Conservation (phyloP, 1,140 invertebrate species). For the Atopsyche davidsoni region DNA sequence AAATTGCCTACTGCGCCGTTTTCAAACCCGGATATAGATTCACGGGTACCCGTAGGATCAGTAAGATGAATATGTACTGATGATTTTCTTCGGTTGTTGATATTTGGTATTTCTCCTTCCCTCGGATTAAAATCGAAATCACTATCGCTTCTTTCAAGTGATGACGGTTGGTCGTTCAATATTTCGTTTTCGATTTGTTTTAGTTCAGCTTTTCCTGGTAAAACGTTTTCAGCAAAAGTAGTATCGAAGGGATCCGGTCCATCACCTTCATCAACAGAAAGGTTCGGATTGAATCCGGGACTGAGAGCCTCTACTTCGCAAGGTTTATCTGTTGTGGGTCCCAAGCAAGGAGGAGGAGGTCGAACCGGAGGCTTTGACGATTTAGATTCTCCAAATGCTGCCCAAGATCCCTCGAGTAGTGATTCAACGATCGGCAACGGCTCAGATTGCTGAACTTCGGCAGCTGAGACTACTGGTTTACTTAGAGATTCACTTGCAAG, state of each 20-base stretch:
- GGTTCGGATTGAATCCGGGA: conserved; percentile 8
- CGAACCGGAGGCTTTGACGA: conserved; percentile 21
- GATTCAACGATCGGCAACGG: conserved; percentile 39
- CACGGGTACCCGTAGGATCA: conserved; percentile 46
- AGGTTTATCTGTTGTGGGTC: conserved; percentile 3
- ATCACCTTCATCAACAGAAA: conserved; percentile 12
- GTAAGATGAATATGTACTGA: conserved; percentile 54
- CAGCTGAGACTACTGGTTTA: conserved; percentile 48
- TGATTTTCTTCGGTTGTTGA: conserved; percentile 47
- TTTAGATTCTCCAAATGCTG: conserved; percentile 50
- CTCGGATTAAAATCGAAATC: conserved; percentile 64
- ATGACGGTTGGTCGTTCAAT: conserved; percentile 9
- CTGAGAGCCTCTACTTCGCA: background rate
- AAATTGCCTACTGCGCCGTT: conserved; percentile 36
- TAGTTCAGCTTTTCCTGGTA: conserved; percentile 59
- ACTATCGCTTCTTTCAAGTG: conserved; percentile 45
- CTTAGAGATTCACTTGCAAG: conserved; percentile 66
- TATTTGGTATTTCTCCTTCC: conserved; percentile 51
- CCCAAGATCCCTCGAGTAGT: conserved; percentile 53
- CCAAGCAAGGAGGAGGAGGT: conserved; percentile 20
- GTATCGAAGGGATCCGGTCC: conserved; percentile 77
- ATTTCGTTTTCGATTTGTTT: conserved; percentile 28
- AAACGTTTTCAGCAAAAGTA: conserved; percentile 70
- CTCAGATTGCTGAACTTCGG: conserved; percentile 33
- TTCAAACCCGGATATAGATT: conserved; percentile 42